Conservation (phyloP, 1,140 invertebrate genomes). For the Muscidifurax raptorellus region DNA sequence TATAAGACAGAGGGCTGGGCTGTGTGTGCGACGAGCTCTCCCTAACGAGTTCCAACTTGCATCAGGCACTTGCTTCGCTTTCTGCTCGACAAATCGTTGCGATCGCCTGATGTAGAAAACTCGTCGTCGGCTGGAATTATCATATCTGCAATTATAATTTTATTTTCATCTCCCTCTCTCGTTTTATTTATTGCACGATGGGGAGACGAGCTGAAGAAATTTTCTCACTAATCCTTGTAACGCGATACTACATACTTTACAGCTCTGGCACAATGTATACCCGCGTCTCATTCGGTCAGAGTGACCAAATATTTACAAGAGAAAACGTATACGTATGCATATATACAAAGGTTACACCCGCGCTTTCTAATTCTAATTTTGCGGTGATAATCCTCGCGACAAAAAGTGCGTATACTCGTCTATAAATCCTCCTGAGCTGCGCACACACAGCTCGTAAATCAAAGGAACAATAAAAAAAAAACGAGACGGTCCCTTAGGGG, state of each 20-base stretch:
- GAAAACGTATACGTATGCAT: no score
- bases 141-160: background rate
- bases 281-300: background rate
- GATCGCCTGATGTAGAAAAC: background rate
- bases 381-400: background rate
- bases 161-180: background rate
- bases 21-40: background rate
- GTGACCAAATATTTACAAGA: conserved; percentile 2
- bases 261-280: no score
- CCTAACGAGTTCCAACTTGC: conserved; percentile 17
- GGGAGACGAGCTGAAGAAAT: no score
- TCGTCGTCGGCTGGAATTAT: background rate
- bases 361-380: conserved; percentile 39
- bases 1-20: no score
- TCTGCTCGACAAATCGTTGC: background rate
- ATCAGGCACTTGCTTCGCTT: background rate
- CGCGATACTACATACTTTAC: no score
- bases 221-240: no score
- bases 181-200: no score
- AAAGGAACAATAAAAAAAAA: background rate
- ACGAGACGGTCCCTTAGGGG: background rate
- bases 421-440: background rate
- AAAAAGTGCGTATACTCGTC: background rate
- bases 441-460: background rate
- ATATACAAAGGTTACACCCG: background rate